Conservation (phyloP, 2,888 invertebrate genomes). For the Thalpophila matura region DNA sequence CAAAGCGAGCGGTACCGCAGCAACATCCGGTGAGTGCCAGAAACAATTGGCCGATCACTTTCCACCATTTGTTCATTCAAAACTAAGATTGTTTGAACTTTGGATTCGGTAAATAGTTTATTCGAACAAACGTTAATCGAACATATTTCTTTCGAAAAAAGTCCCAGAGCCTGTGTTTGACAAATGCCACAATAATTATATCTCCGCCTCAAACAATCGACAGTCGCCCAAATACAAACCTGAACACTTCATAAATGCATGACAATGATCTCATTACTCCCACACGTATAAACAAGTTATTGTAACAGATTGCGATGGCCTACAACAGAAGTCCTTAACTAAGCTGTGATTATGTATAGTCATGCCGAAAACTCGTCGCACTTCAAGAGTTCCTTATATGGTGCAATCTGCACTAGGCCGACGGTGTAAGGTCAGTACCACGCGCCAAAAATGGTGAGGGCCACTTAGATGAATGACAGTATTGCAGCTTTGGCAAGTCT, state of each 20-base stretch:
- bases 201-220: constrained; percentile 44
- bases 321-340: constrained; percentile 50
- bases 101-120: too few species aligned
- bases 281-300: constrained; percentile 63
- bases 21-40: too few species aligned
- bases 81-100: too few species aligned
- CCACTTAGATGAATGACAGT: constrained; percentile 40
- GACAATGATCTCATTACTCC: constrained; percentile 78
- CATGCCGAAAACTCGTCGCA: constrained; percentile 50
- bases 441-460: constrained; percentile 57
- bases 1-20: too few species aligned
- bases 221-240: constrained; percentile 39
- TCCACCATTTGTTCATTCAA: too few species aligned
- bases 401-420: constrained; percentile 60
- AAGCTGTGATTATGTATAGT: constrained; percentile 57
- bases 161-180: too few species aligned
- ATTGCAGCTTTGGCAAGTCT: constrained; percentile 13
- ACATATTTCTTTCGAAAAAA: too few species aligned
- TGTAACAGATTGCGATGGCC: constrained; percentile 55
- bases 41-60: too few species aligned
- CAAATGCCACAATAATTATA: constrained; percentile 14
- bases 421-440: constrained; percentile 62
- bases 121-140: too few species aligned
- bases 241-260: constrained; percentile 38
- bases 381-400: constrained; percentile 54